Evolutionary conservation across 2,113 vertebrate species (phyloP).

Genomic region (Puma concolor): DNA sequence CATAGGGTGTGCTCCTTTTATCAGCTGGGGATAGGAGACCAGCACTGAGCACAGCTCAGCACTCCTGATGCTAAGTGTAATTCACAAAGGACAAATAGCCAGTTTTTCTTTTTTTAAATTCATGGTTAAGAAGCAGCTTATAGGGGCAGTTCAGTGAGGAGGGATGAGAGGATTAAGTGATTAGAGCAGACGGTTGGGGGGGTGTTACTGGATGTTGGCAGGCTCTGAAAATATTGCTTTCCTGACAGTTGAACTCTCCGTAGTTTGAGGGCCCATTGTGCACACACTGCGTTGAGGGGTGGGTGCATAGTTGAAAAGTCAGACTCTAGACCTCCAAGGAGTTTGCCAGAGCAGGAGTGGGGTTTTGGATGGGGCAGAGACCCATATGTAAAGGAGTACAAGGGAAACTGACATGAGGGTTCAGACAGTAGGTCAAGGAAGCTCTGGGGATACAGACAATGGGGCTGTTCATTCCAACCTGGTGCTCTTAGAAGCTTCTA

Average conservation of each 20-base stretch:
- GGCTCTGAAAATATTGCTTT: background rate
- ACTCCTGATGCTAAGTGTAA: conserved; percentile 50
- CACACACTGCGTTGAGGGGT: fast-evolving
- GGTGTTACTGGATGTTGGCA: background rate
- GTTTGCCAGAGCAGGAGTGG: background rate
- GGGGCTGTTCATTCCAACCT: background rate
- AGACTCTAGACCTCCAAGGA: background rate
- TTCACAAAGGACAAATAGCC: conserved; percentile 74
- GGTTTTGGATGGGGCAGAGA: background rate
- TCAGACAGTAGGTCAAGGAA: background rate
- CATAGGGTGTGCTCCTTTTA: conserved; percentile 55
- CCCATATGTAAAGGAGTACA: background rate
- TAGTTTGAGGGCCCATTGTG: background rate
- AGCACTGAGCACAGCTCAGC: conserved; percentile 49
- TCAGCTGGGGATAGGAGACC: conserved; percentile 40
- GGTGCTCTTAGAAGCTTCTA: background rate
- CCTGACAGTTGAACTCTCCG: background rate
- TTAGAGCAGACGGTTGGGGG: background rate
- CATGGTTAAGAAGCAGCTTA: background rate
- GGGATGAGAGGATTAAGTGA: background rate
- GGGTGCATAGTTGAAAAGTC: background rate
- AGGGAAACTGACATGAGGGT: background rate
- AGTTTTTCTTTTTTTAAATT: background rate
- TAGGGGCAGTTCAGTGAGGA: background rate
- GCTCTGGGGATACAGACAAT: background rate